Evolutionary conservation across 92 coral and sea anemone genomes (phyloP).

Genomic region (Paramuricea clavata): DNA sequence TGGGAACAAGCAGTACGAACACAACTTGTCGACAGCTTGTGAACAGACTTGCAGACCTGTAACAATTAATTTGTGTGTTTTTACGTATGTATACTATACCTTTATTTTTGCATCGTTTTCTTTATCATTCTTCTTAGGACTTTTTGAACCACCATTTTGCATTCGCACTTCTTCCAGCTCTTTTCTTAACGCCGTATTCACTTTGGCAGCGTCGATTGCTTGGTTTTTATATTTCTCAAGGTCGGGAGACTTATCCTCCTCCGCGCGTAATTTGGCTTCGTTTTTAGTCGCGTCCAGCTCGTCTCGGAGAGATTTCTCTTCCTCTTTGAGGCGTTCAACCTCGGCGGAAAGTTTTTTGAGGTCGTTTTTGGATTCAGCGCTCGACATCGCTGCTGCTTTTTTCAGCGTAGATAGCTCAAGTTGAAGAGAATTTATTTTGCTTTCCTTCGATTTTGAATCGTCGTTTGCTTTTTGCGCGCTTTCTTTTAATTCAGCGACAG

Average conservation of each 20-base stretch:
- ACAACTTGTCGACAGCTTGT: too few species aligned
- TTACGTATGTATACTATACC: slow-evolving; percentile 63
- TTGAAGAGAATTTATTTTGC: slow-evolving; percentile 31
- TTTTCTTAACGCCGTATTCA: slow-evolving; percentile 32
- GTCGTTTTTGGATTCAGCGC: slow-evolving; percentile 26
- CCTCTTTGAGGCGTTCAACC: slow-evolving; percentile 13
- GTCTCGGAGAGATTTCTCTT: slow-evolving; percentile 2
- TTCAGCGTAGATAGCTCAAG: slow-evolving; percentile 21
- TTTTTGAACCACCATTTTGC: slow-evolving; percentile 61
- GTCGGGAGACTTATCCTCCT: slow-evolving; percentile 18
- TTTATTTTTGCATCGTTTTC: slow-evolving; percentile 79
- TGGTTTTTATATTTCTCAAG: slow-evolving; percentile 36
- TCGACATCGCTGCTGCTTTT: slow-evolving; percentile 7
- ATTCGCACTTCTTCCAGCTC: slow-evolving; percentile 41
- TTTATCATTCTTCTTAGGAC: slow-evolving; percentile 53
- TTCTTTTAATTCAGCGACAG: slow-evolving; percentile 25
- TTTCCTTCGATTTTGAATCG: slow-evolving; percentile 34
- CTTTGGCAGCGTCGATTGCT: slow-evolving; percentile 39
- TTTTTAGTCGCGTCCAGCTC: slow-evolving; percentile 40
- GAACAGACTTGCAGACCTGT: slow-evolving; percentile 69
- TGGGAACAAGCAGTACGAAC: too few species aligned
- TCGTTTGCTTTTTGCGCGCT: slow-evolving; percentile 17
- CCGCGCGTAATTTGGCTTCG: slow-evolving; percentile 9
- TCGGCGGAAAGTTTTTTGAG: slow-evolving; percentile 22
- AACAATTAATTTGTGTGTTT: too few species aligned